A percentile compares a stretch with the other conserved stretches of the same genome.
Conservation (phyloP, 2,797 vertebrate species). For the Channallabes apus region DNA sequence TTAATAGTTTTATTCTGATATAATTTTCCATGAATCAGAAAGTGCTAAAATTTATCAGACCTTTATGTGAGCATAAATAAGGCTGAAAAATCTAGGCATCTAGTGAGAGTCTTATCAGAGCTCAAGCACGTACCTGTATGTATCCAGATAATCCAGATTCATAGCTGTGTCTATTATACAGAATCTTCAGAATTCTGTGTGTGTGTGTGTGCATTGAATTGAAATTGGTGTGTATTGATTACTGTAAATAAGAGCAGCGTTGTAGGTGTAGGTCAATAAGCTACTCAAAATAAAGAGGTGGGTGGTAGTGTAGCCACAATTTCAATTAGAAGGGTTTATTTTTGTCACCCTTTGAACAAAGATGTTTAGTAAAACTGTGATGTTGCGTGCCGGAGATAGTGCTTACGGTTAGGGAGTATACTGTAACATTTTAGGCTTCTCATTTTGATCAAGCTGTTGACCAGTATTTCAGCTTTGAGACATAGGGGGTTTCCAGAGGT, state of each 20-base stretch:
- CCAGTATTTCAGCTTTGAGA: background rate
- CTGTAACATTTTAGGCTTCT: background rate
- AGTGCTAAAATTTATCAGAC: background rate
- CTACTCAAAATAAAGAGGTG: background rate
- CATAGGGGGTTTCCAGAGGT: background rate
- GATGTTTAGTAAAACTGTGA: background rate
- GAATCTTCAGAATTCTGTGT: background rate
- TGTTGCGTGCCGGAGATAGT: too few relatives aligned
- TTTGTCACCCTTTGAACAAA: background rate
- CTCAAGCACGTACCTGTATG: background rate
- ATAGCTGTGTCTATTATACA: background rate
- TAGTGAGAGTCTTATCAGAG: background rate
- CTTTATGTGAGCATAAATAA: background rate
- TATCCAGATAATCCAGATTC: background rate
- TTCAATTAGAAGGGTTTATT: background rate
- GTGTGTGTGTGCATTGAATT: background rate
- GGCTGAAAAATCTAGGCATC: background rate
- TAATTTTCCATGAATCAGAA: background rate
- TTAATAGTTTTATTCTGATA: background rate
- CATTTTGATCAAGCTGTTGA: background rate
- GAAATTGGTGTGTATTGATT: slow-evolving; percentile 11
- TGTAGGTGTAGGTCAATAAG: background rate
- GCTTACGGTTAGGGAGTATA: background rate
- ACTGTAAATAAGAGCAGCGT: background rate
- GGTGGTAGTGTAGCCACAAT: background rate